Base-by-base conservation (phyloP, 2,797 vertebrate species). In the Halcyon badia region DNA sequence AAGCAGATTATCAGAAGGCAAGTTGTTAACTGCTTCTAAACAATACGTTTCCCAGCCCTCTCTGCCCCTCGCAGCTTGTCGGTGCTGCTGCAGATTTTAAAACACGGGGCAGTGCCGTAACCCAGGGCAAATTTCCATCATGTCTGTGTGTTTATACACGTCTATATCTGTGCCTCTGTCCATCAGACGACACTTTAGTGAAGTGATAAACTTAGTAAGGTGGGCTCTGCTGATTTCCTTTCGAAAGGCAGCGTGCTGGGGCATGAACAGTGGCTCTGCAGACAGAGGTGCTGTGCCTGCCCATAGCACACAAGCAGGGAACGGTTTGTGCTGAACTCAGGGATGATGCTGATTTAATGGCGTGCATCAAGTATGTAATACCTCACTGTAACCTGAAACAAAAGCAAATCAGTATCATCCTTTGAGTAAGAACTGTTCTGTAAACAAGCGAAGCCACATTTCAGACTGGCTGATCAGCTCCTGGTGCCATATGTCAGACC, bases 1-100 rank as follows among this genome's bases (percentile, higher is more conserved):
- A 94, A 97, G 90, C 69, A 93, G 96, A 92, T 97, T 96, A 96
- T 56, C 25, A 3, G 5, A 39, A 64, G 30, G 72, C 57, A 41
- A 70, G 54, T 95, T 66, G 79, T 96, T 95, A 95, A 95, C 19
- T 70, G 81, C 81, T 91, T 93, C 85, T 87, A 54, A 92, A 76
- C 11, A 46, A 80, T 31, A 9, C 1, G 2, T 48, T 79, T 62
- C 58, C 46, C 30, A 30, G 14, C 25, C 31, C 19, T 13, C 64
- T 37, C 39, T 65, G 51, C 21, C 68, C 69, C 42, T 88, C 0
- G 1, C n/a, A 69, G 37, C 65, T 66, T 73, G 31, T 37, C 54
- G n/a, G 18, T 84, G 71, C 41, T 83, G 48, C 61, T 80, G 81
- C 49, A 64, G 46, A 8, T 24, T 79, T 72, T 80, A 41, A 77